Evolutionary conservation across 2,888 invertebrate genomes (phyloP).

Genomic region (Yponomeuta plumbellus): DNA sequence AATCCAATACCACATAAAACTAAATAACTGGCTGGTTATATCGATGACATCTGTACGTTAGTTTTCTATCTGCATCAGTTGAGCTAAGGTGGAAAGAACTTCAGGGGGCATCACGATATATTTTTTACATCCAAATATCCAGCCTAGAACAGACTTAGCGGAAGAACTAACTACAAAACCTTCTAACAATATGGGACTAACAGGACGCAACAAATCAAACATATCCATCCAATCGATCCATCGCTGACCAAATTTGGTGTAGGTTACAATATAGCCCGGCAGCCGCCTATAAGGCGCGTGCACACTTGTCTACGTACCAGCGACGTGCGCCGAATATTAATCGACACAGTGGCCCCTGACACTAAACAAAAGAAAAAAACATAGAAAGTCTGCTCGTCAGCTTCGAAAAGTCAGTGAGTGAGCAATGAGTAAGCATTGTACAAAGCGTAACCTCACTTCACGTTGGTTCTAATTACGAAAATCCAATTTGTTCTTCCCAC

Average conservation of each 20-base stretch:
- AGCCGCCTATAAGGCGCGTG: constrained; percentile 8
- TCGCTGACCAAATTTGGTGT: constrained; percentile 11
- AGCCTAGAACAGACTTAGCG: not conserved
- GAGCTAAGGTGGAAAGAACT: too few relatives aligned
- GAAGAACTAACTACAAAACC: not conserved
- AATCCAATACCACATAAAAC: too few relatives aligned
- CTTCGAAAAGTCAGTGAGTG: not conserved
- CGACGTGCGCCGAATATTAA: constrained; percentile 16
- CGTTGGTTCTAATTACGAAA: too few relatives aligned
- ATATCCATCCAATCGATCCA: constrained; percentile 8
- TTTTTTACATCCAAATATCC: not conserved
- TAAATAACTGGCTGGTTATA: too few relatives aligned
- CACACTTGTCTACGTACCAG: constrained; percentile 10
- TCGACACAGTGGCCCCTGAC: not conserved
- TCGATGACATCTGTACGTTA: too few relatives aligned
- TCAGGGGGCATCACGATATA: too few relatives aligned
- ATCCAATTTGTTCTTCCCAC: too few relatives aligned
- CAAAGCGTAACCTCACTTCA: too few relatives aligned
- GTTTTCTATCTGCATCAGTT: too few relatives aligned
- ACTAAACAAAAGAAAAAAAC: not conserved
- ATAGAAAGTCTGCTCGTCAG: not conserved
- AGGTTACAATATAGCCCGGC: not conserved
- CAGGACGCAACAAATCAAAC: constrained; percentile 11
- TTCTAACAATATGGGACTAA: not conserved
- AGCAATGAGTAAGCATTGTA: too few relatives aligned